Percentiles rank a stretch among this genome's conserved stretches.
phyloP scores from a whole-genome alignment of 1,140 invertebrate species.

The Brachionus asplanchnoidis region DNA sequence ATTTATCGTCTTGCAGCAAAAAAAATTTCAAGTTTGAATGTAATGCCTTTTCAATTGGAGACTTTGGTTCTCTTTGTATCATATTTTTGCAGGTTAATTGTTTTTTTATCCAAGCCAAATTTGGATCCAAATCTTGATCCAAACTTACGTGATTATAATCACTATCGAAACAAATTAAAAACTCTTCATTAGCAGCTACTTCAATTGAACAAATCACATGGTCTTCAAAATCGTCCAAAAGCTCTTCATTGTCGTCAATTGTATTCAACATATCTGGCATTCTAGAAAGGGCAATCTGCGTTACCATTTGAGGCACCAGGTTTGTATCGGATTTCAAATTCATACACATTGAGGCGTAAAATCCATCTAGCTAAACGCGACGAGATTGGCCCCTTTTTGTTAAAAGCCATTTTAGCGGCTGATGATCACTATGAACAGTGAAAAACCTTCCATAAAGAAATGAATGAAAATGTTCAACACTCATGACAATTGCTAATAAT shows the following conservation, averaged over 20 bases:
- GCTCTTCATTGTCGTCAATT: neutral
- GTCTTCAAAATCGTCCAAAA: neutral
- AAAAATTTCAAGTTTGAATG: too few relatives aligned
- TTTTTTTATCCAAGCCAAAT: too few relatives aligned
- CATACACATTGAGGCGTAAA: neutral
- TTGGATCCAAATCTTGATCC: too few relatives aligned
- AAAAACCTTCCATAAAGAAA: neutral
- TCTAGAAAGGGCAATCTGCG: neutral
- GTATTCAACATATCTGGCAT: neutral
- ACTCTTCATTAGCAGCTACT: neutral
- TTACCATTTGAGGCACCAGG: neutral
- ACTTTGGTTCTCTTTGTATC: too few relatives aligned
- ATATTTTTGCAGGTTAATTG: too few relatives aligned
- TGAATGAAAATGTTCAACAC: neutral
- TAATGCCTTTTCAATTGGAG: too few relatives aligned
- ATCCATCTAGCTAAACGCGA: neutral
- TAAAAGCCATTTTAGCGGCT: constrained; percentile 9
- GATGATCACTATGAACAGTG: neutral
- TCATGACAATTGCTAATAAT: neutral
- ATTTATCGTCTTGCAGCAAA: too few relatives aligned
- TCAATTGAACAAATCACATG: neutral
- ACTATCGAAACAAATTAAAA: too few relatives aligned
- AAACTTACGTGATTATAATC: too few relatives aligned
- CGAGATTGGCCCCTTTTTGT: neutral
- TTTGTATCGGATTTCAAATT: neutral